Percentiles rank a stretch among this genome's conserved stretches.
phyloP scores from a whole-genome alignment of 2,797 vertebrate species.

The Trachops cirrhosus region DNA sequence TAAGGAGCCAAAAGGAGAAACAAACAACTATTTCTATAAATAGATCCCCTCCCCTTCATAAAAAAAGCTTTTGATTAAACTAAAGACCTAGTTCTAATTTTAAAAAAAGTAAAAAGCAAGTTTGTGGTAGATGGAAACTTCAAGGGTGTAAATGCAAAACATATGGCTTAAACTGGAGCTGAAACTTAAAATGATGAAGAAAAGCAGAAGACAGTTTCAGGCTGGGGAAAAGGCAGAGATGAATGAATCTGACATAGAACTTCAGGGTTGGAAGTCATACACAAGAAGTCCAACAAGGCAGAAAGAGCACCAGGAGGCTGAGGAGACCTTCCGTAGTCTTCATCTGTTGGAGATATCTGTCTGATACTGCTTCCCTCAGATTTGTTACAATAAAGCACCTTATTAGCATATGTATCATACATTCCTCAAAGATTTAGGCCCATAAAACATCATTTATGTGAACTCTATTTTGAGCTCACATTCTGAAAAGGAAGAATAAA shows the following conservation, averaged over 20 bases:
- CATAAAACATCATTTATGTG: background rate
- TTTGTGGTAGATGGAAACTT: background rate
- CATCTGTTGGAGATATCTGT: background rate
- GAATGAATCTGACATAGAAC: background rate
- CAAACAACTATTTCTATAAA: background rate
- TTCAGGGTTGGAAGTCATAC: background rate
- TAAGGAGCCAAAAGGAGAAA: background rate
- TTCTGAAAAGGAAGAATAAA: slow-evolving; percentile 7
- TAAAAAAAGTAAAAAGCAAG: background rate
- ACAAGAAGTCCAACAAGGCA: background rate
- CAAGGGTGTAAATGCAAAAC: background rate
- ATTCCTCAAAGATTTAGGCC: background rate
- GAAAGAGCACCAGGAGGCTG: background rate
- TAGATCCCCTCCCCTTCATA: background rate
- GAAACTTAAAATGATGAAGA: background rate
- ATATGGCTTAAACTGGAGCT: background rate
- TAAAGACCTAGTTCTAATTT: background rate
- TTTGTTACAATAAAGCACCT: background rate
- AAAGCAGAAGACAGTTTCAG: background rate
- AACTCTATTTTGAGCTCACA: slow-evolving; percentile 7
- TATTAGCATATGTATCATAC: background rate
- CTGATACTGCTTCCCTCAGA: background rate
- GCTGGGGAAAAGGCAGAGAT: background rate
- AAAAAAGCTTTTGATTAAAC: background rate
- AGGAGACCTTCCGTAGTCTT: background rate